Base-by-base conservation (phyloP, 2,888 invertebrate species). In the Cordylochernes scorpioides region DNA sequence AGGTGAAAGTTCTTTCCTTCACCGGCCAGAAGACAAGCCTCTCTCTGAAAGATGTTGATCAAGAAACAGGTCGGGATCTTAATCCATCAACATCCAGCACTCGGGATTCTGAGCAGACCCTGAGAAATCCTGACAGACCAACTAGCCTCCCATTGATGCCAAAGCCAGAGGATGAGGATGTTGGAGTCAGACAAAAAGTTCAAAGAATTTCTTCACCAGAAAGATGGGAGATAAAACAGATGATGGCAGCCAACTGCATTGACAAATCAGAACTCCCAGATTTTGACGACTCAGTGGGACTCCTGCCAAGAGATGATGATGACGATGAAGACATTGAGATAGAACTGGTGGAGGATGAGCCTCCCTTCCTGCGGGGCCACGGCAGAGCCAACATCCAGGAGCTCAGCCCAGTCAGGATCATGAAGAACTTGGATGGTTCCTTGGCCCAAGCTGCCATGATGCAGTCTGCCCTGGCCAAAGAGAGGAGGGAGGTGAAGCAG, bases 381-480 rank as follows among this genome's bases (percentile, higher is more conserved):
- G 86, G 88, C 0, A 60, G 88, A 38, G 75, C 80, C 1, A 54
- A 48, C 17, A 35, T 80, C 1, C 75, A 84, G 40, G 88, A 91
- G 50, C 60, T 91, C 3, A 84, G 82, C 32, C 91, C 91, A 0
- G 86, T 88, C 3, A 54, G 64, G 40, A 91, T 94, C 40, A 84
- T 94, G 0, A 91, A 91, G 59, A 99, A 99, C 61, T 97, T 97
- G 0, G 97, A 99, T 52, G 97, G 97, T 0, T 91, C 91, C 0
- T 55, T 99, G 14, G 94, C 94, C 0, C 97, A 97, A 46, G 88
- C 97, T 0, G 97, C 97, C 1, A 88, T 99, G 82, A 99, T 88
- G 88, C 97, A 97, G 53, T 80, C 78, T 8, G 97, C 97, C 0
- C 52, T 99, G 24, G 78, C 94, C 0, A 99, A 99, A 49, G 97